These are phyloP conservation scores for Drosophila rellima DNA, from an alignment of 2,888 invertebrate species.

Conservation along the genomic window DNA sequence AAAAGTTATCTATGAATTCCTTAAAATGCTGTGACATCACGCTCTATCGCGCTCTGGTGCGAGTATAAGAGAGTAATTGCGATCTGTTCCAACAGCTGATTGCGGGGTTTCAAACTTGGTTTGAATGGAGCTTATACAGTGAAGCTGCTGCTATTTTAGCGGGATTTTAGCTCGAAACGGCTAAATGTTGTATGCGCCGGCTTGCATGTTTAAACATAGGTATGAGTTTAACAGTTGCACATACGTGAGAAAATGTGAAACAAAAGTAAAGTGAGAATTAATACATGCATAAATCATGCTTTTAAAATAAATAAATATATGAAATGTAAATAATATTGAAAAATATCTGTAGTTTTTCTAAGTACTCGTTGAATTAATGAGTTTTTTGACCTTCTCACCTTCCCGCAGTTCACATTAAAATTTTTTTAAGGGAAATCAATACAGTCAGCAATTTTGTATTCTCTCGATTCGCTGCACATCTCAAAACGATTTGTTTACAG, in stretches of 20 bases:
- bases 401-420: constrained; percentile 30
- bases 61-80: constrained; percentile 20
- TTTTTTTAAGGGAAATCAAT: constrained; percentile 56
- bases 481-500: constrained; percentile 69
- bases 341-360: not conserved
- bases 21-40: constrained; percentile 22
- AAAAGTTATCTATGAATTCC: not conserved
- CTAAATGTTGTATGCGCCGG: constrained; percentile 4
- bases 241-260: constrained; percentile 14
- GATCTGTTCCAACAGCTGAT: constrained; percentile 37
- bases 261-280: not conserved
- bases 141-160: constrained; percentile 17
- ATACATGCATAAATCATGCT: not conserved
- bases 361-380: constrained; percentile 47
- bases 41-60: constrained; percentile 17
- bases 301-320: not conserved
- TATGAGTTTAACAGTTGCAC: not conserved
- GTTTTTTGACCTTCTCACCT: constrained; percentile 54
- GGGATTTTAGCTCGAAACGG: constrained; percentile 26
- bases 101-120: constrained; percentile 43
- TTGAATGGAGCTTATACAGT: constrained; percentile 28
- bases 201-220: not conserved
- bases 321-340: not conserved
- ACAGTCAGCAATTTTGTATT: constrained; percentile 39
- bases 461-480: constrained; percentile 21